phyloP scores from a whole-genome alignment of 2,888 invertebrate species.

The Ormyrus thymus region DNA sequence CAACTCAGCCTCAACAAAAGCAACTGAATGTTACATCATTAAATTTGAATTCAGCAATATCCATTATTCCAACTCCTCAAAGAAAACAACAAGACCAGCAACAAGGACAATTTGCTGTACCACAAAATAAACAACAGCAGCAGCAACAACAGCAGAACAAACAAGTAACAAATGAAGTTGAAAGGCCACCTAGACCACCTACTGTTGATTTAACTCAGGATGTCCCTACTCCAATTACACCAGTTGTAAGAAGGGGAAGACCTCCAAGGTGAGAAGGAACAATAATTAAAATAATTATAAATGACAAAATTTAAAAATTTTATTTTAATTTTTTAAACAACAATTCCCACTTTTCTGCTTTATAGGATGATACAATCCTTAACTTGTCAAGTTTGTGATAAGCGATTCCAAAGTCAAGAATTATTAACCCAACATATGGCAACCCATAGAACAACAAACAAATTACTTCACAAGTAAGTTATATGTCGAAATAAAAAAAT shows the following conservation, averaged over 20 bases:
- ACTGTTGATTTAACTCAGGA: constrained; percentile 75
- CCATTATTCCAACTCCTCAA: constrained; percentile 78
- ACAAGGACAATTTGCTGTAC: constrained; percentile 72
- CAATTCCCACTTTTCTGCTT: background rate
- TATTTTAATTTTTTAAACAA: background rate
- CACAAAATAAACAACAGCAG: constrained; percentile 69
- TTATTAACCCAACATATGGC: constrained; percentile 76
- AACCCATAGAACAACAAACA: constrained; percentile 69
- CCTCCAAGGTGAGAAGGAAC: constrained; percentile 67
- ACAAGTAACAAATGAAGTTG: constrained; percentile 68
- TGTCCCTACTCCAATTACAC: constrained; percentile 68
- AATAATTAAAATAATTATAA: background rate
- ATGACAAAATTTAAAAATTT: constrained; percentile 5
- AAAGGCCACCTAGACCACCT: constrained; percentile 75
- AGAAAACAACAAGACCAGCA: constrained; percentile 68
- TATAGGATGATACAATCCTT: constrained; percentile 63
- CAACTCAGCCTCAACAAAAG: constrained; percentile 65
- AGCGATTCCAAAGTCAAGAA: constrained; percentile 75
- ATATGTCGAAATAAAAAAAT: background rate
- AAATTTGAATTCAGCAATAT: constrained; percentile 80
- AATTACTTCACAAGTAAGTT: constrained; percentile 52
- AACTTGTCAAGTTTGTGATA: constrained; percentile 75
- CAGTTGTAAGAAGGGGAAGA: constrained; percentile 70
- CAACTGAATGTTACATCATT: constrained; percentile 72
- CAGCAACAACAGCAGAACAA: constrained; percentile 56